These are phyloP conservation scores for Trichechus manatus DNA, from an alignment of 2,113 vertebrate species.

Conservation along the genomic window DNA sequence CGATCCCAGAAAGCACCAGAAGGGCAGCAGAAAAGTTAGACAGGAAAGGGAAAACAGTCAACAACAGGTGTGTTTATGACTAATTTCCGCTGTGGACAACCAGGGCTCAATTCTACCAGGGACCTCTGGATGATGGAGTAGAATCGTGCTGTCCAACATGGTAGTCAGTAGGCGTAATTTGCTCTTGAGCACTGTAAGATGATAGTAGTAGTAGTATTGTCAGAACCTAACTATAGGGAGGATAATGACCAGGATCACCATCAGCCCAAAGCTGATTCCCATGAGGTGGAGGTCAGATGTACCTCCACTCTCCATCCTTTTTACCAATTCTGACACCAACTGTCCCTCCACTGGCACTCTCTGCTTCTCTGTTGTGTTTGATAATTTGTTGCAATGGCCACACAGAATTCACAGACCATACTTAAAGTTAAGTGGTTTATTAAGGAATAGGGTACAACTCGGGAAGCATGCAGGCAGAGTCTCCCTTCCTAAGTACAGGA, in stretches of 20 bases:
- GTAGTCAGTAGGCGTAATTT: background rate
- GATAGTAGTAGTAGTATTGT: background rate
- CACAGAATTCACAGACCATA: too few species aligned
- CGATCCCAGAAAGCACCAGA: background rate
- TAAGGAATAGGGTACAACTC: too few species aligned
- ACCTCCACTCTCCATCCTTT: background rate
- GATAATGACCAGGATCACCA: background rate
- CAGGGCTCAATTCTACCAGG: background rate
- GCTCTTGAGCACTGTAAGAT: background rate
- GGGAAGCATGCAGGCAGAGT: background rate
- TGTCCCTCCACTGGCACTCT: background rate
- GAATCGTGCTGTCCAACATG: background rate
- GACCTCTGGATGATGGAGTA: background rate
- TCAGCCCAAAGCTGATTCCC: background rate
- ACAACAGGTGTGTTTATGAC: background rate
- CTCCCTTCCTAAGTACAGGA: background rate
- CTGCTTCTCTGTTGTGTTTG: background rate
- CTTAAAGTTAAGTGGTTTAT: too few species aligned
- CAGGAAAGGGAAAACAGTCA: background rate
- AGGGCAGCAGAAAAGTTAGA: background rate
- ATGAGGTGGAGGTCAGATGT: background rate
- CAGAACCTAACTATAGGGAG: background rate
- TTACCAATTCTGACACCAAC: background rate
- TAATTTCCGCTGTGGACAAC: background rate
- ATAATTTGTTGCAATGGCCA: background rate